These are phyloP conservation scores for Anoncus sp. DNA, from an alignment of 2,888 invertebrate genomes.

Conservation along the genomic window DNA sequence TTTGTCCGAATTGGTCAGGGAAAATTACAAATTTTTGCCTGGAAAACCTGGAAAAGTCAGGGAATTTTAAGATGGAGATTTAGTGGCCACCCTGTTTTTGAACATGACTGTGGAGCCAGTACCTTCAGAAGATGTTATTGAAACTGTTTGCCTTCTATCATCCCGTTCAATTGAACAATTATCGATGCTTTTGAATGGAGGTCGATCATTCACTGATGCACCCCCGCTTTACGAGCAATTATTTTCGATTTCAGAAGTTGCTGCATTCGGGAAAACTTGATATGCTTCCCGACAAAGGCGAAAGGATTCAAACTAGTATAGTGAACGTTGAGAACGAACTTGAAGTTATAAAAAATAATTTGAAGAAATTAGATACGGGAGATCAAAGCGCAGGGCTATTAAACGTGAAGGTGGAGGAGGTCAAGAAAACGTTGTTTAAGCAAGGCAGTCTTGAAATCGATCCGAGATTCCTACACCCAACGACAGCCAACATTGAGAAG, in stretches of 20 bases:
- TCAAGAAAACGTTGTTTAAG: constrained; percentile 26
- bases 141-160: too few species aligned
- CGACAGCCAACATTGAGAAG: constrained; percentile 16
- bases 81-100: too few species aligned
- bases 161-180: not conserved
- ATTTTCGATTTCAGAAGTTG: constrained; percentile 66
- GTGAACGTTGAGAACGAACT: constrained; percentile 83
- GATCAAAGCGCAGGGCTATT: not conserved
- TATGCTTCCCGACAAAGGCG: constrained; percentile 87
- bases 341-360: constrained; percentile 83
- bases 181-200: not conserved
- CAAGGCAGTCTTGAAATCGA: constrained; percentile 35
- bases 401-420: not conserved
- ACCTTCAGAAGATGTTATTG: too few species aligned
- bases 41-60: too few species aligned
- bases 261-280: constrained; percentile 76
- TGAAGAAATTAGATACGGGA: constrained; percentile 73
- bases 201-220: too few species aligned
- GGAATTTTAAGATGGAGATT: too few species aligned
- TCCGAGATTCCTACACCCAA: constrained; percentile 49
- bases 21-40: too few species aligned
- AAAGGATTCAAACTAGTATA: constrained; percentile 84
- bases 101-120: too few species aligned
- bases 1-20: too few species aligned
- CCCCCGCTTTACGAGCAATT: too few species aligned